phyloP scores from a whole-genome alignment of 2,888 invertebrate species.

The Harpalus rubripes region DNA sequence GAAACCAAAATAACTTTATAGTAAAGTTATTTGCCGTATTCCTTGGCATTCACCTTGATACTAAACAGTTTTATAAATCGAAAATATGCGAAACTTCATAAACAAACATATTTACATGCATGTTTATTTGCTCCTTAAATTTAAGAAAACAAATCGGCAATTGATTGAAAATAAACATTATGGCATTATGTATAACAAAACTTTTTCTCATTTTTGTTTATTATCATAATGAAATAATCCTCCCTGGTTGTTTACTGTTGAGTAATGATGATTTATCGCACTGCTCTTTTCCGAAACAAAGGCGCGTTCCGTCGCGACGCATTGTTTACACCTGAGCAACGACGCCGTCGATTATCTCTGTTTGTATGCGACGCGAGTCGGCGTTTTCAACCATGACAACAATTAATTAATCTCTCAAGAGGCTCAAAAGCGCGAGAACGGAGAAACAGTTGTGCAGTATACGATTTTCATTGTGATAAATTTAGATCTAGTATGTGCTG shows the following conservation, averaged over 20 bases:
- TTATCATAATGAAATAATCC: slow-evolving; percentile 1
- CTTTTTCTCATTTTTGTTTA: not conserved
- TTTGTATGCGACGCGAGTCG: slow-evolving; percentile 38
- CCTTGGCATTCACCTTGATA: not conserved
- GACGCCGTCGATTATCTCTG: slow-evolving; percentile 32
- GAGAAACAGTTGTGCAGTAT: not conserved
- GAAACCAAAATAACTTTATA: not conserved
- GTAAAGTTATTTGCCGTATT: not conserved
- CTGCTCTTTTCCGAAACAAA: slow-evolving; percentile 43
- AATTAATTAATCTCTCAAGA: slow-evolving; percentile 49
- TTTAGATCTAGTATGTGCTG: slow-evolving; percentile 38
- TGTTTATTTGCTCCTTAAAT: not conserved
- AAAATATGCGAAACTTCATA: not conserved
- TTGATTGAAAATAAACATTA: not conserved
- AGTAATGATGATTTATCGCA: slow-evolving; percentile 36
- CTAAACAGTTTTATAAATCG: not conserved
- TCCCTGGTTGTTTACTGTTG: not conserved
- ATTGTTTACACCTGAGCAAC: slow-evolving; percentile 47
- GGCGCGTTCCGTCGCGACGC: slow-evolving; percentile 28
- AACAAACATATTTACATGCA: not conserved
- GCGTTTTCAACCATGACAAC: slow-evolving; percentile 40
- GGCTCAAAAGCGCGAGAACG: not conserved
- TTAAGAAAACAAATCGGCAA: not conserved
- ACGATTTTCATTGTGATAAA: slow-evolving; percentile 41
- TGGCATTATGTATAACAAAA: not conserved